Evolutionary conservation across 2,888 invertebrate genomes (phyloP).

Genomic region (Allacma fusca): DNA sequence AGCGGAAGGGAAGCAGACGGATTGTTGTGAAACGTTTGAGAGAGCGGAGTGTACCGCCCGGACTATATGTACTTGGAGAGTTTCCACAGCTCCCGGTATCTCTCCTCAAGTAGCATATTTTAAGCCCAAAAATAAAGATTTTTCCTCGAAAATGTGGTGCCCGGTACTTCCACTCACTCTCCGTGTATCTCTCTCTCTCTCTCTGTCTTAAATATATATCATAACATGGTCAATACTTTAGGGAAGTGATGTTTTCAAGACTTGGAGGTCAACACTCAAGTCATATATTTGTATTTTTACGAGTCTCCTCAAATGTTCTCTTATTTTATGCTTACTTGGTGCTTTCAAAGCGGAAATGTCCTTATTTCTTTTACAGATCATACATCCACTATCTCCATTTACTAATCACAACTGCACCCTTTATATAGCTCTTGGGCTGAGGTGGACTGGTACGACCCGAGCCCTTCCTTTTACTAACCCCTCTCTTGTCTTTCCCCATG

Average conservation of each 20-base stretch:
- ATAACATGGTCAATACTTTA: neutral
- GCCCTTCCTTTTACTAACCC: neutral
- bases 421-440: neutral
- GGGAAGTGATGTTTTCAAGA: neutral
- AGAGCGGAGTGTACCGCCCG: constrained; percentile 10
- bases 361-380: constrained; percentile 38
- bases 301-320: constrained; percentile 24
- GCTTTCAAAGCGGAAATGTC: constrained; percentile 31
- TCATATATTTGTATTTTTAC: constrained; percentile 7
- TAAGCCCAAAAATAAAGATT: constrained; percentile 13
- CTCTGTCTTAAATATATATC: constrained; percentile 4
- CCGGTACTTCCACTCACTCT: neutral
- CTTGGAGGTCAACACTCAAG: neutral
- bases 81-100: too few relatives aligned
- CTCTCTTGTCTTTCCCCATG: neutral
- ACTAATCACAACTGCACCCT: neutral
- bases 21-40: constrained; percentile 24
- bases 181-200: too few relatives aligned
- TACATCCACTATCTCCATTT: neutral
- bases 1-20: constrained; percentile 42
- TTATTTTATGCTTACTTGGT: constrained; percentile 10
- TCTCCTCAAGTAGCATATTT: neutral
- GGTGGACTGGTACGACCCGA: neutral
- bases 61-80: neutral
- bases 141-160: neutral